phyloP scores from a whole-genome alignment of 2,888 invertebrate species.

The Lithosia quadra region DNA sequence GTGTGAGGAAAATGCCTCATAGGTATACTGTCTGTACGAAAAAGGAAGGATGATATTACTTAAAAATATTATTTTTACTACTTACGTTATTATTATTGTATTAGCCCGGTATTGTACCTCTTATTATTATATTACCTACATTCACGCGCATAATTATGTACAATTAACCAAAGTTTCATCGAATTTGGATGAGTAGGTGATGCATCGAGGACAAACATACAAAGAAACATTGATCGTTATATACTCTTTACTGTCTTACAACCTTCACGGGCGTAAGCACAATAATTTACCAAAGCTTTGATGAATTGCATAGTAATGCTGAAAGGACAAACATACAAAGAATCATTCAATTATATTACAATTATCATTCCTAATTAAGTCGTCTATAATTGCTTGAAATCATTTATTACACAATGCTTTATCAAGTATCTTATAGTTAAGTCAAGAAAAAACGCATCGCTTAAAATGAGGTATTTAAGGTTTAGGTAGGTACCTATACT shows the following conservation, averaged over 20 bases:
- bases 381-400: neutral
- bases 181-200: neutral
- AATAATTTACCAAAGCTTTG: neutral
- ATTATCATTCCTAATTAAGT: neutral
- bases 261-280: constrained; percentile 1
- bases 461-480: no score
- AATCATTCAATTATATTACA: neutral
- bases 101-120: no score
- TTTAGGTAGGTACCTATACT: no score
- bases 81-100: no score
- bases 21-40: no score
- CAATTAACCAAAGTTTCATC: no score
- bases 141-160: no score
- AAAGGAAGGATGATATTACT: no score
- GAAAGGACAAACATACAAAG: neutral
- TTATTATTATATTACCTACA: no score
- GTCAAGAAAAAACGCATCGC: no score
- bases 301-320: neutral
- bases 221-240: neutral
- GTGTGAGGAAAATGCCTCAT: no score
- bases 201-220: neutral
- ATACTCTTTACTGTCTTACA: neutral
- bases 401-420: neutral
- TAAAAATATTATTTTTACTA: no score
- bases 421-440: neutral